phyloP scores from a whole-genome alignment of 1,140 invertebrate species.

The Cyphomyrmex costatus region DNA sequence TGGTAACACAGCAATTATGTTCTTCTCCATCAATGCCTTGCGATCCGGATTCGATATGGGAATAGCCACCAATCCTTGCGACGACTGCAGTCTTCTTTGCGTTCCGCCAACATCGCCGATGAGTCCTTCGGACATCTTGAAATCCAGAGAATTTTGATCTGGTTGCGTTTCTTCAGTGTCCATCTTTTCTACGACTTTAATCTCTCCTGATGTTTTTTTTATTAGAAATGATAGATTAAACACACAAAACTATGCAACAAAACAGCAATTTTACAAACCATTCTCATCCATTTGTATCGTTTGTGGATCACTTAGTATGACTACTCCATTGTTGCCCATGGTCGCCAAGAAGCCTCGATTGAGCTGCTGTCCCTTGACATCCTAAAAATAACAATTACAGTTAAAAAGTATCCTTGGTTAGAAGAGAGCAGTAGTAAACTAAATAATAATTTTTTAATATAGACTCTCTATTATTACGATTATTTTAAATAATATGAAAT shows the following conservation, averaged over 20 bases:
- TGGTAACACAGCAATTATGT: constrained; percentile 78
- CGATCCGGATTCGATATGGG: constrained; percentile 73
- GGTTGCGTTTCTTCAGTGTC: constrained; percentile 63
- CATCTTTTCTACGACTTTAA: constrained; percentile 80
- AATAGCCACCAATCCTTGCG: constrained; percentile 74
- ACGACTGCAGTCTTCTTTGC: constrained; percentile 54
- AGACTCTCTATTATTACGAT: not conserved
- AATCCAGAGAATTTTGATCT: constrained; percentile 69
- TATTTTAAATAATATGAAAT: no score
- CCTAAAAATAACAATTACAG: constrained; percentile 65
- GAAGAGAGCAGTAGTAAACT: no score
- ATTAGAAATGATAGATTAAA: constrained; percentile 64
- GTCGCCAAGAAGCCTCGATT: constrained; percentile 81
- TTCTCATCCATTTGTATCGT: constrained; percentile 83
- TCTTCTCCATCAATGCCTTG: constrained; percentile 66
- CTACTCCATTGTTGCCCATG: constrained; percentile 80
- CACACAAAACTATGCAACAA: constrained; percentile 32
- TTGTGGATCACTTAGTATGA: constrained; percentile 81
- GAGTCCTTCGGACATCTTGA: constrained; percentile 68
- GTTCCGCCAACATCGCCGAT: not conserved
- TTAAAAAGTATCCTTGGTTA: not conserved
- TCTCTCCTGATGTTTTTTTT: constrained; percentile 77
- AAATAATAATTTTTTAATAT: constrained; percentile 9
- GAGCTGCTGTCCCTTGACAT: constrained; percentile 73
- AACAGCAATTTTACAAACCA: constrained; percentile 76